Base-by-base conservation (phyloP, 1,140 invertebrate species). In the Drosophila eugracilis region DNA sequence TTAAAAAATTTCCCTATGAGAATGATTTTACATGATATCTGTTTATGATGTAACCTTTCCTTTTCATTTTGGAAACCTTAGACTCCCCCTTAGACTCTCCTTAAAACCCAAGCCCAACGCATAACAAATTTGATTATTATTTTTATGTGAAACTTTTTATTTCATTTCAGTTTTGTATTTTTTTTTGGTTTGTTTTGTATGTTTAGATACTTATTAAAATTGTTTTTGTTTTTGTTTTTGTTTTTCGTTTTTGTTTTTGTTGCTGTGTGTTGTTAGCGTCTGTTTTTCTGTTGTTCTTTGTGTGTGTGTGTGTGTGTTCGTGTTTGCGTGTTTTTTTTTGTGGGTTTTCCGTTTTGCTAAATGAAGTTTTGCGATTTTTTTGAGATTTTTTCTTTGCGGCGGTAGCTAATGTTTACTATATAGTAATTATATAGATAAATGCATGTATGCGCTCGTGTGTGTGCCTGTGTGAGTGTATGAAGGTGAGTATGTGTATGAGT, bases 101-200 rank as follows among this genome's bases (percentile, higher is more conserved):
- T n/a, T n/a, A n/a, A n/a, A n/a, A n/a, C n/a, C n/a, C n/a, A n/a
- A n/a, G n/a, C 6, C 21, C 19, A 36, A 55, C 36, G 6, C n/a
- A 70, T 6, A 26, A 17, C 1, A 10, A 26, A 15, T 32, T 0
- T 0, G 28, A n/a, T 2, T 34, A 44, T 48, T 37, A 52, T 47
- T 55, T 69, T 79, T 85, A 76, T 85, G 76, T 79, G 80, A 85
- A 85, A 85, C 80, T 85, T 85, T 85, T 85, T 85, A 85, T 85
- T 84, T 85, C 75, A 83, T 83, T 84, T 85, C 70, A 81, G 76
- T 83, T 79, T 83, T 78, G 50, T 85, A 65, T 80, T 70, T 81
- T 74, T 74, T 78, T 77, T 76, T 72, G 70, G 69, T 72, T 66
- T 54, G 53, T 71, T 57, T 78, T 78, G 44, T 55, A 73, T 78